phyloP scores from a whole-genome alignment of 2,888 invertebrate genomes.

The Polyommatus icarus region DNA sequence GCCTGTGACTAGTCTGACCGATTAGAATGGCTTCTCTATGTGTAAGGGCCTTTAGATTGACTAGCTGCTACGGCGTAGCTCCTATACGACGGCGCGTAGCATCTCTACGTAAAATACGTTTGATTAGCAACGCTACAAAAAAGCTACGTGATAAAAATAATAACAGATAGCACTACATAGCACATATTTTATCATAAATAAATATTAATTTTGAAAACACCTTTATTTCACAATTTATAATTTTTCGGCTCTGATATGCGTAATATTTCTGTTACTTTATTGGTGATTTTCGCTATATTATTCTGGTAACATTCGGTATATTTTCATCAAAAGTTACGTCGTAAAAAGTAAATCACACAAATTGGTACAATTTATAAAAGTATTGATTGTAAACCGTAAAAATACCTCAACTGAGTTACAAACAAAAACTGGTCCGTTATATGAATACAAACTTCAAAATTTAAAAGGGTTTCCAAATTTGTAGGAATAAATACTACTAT shows the following conservation, averaged over 20 bases:
- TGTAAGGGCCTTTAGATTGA: background rate
- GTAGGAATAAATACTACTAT: background rate
- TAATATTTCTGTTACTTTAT: background rate
- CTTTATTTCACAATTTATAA: background rate
- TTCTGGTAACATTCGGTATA: background rate
- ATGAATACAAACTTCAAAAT: constrained; percentile 33
- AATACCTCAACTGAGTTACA: constrained; percentile 4
- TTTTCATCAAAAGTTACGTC: background rate
- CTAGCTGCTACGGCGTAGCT: background rate
- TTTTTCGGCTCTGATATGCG: background rate
- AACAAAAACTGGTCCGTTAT: constrained; percentile 27
- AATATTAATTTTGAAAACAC: background rate
- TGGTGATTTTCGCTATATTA: background rate
- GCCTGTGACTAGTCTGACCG: background rate
- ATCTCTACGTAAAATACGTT: background rate
- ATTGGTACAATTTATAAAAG: background rate
- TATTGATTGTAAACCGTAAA: background rate
- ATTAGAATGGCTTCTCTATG: background rate
- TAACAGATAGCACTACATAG: too few species aligned
- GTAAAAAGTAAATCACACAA: constrained; percentile 2
- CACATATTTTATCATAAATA: background rate
- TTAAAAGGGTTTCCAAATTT: constrained; percentile 36
- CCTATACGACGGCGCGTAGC: background rate
- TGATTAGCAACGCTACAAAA: background rate
- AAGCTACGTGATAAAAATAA: background rate